Evolutionary conservation across 2,113 vertebrate species (phyloP).

Genomic region (Sphaerodactylus townsendi): DNA sequence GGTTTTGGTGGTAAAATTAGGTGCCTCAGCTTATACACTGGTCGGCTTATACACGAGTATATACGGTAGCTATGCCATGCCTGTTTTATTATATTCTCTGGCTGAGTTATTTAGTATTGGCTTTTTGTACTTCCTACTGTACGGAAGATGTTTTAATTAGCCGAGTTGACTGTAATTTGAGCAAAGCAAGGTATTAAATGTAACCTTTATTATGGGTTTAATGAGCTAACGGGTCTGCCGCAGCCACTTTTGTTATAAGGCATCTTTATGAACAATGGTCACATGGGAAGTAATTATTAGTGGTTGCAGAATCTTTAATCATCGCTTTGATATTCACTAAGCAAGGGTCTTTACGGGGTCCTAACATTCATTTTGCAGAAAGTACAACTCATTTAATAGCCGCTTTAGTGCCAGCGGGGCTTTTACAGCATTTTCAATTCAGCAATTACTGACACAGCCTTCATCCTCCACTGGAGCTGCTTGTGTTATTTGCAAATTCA

Average conservation of each 20-base stretch:
- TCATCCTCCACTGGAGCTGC: slow-evolving; percentile 55
- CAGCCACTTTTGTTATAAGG: slow-evolving; percentile 46
- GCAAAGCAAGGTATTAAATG: neutral
- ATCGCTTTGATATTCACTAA: slow-evolving; percentile 59
- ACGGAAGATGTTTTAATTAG: slow-evolving; percentile 3
- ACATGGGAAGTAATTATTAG: slow-evolving; percentile 75
- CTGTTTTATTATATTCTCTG: neutral
- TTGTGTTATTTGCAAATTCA: slow-evolving; percentile 57
- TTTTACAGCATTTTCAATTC: slow-evolving; percentile 70
- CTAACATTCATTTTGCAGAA: slow-evolving; percentile 57
- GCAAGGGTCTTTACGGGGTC: slow-evolving; percentile 44
- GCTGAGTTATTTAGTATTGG: neutral
- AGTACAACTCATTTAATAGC: slow-evolving; percentile 55
- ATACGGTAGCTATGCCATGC: neutral
- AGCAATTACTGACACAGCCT: slow-evolving; percentile 66
- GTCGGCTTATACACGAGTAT: too few species aligned
- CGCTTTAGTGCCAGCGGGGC: slow-evolving; percentile 57
- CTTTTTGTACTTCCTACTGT: neutral
- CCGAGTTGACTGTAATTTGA: neutral
- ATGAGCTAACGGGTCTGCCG: slow-evolving; percentile 54
- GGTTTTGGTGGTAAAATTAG: too few species aligned
- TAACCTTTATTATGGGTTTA: slow-evolving; percentile 59
- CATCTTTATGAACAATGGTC: slow-evolving; percentile 66
- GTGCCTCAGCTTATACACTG: too few species aligned
- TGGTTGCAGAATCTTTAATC: slow-evolving; percentile 72